Base-by-base conservation (phyloP, 2,113 vertebrate genomes). In the Lutjanus erythropterus region DNA sequence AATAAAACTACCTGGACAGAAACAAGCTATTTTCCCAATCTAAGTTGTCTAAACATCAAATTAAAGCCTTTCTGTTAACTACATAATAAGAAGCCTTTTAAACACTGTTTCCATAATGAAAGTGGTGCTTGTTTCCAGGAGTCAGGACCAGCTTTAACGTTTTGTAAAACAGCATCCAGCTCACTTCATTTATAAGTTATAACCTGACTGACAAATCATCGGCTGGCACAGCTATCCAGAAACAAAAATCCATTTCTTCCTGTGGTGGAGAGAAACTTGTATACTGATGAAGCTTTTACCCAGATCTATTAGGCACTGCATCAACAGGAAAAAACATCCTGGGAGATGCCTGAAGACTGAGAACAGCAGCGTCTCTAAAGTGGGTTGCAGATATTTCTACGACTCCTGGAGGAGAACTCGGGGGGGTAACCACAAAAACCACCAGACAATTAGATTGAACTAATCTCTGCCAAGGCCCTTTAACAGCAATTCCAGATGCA, bases 361-460 rank as follows among this genome's bases (percentile, higher is more conserved):
- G 66, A 76, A 35, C 73, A 81, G 69, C 69, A 50, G 37, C 55
- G 67, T 52, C 46, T 74, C 29, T 74, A 35, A 75, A 74, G 55
- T 69, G 70, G 39, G 14, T 9, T 70, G 56, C 42, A 41, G 23
- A 79, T 60, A 70, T 71, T 86, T 65, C 7, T 59, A 60, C 19
- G 29, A 70, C 31, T 27, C 56, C 29, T 75, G 52, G 61, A 50
- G 60, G 37, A 78, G 37, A 78, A 72, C 50, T n/a, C 59, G 15
- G 3, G n/a, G 74, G 47, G 66, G 52, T 62, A 39, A 74, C 80
- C 67, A 67, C 77, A 88, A 73, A 80, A 84, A 70, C 60, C 81
- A 67, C 73, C 23, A 74, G 37, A 65, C 71, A 81, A 76, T 77
- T 69, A 55, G 47, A 71, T 58, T 62, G 35, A 21, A 52, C 70